Evolutionary conservation across 2,113 vertebrate species (phyloP).

Genomic region (Puffinus mauretanicus): DNA sequence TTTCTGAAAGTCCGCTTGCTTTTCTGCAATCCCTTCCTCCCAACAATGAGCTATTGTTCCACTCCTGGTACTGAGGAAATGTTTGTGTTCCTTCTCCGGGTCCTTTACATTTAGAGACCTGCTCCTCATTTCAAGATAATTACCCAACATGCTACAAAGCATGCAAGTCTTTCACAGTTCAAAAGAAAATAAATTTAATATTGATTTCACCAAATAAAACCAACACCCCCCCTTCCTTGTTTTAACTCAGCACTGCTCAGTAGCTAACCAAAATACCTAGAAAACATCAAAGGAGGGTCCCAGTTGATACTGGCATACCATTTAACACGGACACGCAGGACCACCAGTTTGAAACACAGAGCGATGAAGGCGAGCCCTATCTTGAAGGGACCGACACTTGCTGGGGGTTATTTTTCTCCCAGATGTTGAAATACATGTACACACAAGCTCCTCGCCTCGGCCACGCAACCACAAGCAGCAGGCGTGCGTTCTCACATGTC

Average conservation of each 20-base stretch:
- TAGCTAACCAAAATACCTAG: not conserved
- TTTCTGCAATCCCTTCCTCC: not conserved
- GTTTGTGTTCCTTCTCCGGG: not conserved
- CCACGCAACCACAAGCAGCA: not conserved
- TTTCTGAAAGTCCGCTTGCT: not conserved
- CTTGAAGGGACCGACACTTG: not conserved
- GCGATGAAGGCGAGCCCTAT: accelerated
- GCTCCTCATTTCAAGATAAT: not conserved
- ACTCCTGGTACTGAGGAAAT: not conserved
- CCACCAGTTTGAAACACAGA: not conserved
- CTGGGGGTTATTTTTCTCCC: not conserved
- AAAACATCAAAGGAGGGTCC: not conserved
- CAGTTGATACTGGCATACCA: not conserved
- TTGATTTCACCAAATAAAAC: not conserved
- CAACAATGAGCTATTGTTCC: slow-evolving; percentile 40
- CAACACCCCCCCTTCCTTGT: accelerated
- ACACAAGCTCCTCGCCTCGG: accelerated
- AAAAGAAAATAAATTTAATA: not conserved
- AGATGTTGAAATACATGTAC: not conserved
- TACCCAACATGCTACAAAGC: not conserved
- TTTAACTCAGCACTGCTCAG: not conserved
- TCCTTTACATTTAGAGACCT: not conserved
- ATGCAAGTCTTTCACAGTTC: not conserved
- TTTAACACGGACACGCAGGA: accelerated
- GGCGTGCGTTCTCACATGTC: accelerated